A percentile compares a stretch with the other conserved stretches of the same genome.
phyloP scores from a whole-genome alignment of 1,140 invertebrate genomes.

The Magallana angulata region DNA sequence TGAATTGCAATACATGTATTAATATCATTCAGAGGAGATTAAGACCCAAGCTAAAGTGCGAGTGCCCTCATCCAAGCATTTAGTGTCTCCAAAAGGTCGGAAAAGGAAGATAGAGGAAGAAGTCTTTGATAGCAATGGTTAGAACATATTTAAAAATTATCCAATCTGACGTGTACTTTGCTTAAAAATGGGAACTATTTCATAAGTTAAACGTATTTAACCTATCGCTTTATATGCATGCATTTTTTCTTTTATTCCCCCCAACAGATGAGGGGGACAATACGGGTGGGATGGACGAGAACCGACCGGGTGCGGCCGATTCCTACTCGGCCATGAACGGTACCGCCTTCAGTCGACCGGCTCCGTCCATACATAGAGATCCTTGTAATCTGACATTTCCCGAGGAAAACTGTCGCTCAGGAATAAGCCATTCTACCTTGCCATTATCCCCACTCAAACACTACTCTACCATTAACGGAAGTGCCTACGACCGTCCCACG shows the following conservation, averaged over 20 bases:
- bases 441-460: slow-evolving; percentile 68
- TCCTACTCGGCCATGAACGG: slow-evolving; percentile 55
- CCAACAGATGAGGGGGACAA: slow-evolving; percentile 2
- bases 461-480: slow-evolving; percentile 60
- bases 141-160: neutral
- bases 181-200: neutral
- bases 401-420: slow-evolving; percentile 53
- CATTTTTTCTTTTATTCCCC: neutral
- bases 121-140: slow-evolving; percentile 57
- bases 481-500: slow-evolving; percentile 63
- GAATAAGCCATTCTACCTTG: slow-evolving; percentile 46
- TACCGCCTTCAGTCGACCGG: slow-evolving; percentile 69
- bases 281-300: slow-evolving; percentile 46
- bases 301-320: slow-evolving; percentile 30
- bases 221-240: neutral
- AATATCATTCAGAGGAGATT: slow-evolving; percentile 65
- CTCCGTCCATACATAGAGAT: slow-evolving; percentile 57
- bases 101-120: slow-evolving; percentile 64
- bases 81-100: slow-evolving; percentile 64
- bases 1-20: neutral
- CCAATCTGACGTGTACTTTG: too few species aligned
- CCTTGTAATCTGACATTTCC: slow-evolving; percentile 46
- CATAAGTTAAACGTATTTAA: neutral
- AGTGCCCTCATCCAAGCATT: slow-evolving; percentile 59
- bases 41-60: slow-evolving; percentile 67